phyloP scores from a whole-genome alignment of 2,113 vertebrate species.

The Trinectes maculatus region DNA sequence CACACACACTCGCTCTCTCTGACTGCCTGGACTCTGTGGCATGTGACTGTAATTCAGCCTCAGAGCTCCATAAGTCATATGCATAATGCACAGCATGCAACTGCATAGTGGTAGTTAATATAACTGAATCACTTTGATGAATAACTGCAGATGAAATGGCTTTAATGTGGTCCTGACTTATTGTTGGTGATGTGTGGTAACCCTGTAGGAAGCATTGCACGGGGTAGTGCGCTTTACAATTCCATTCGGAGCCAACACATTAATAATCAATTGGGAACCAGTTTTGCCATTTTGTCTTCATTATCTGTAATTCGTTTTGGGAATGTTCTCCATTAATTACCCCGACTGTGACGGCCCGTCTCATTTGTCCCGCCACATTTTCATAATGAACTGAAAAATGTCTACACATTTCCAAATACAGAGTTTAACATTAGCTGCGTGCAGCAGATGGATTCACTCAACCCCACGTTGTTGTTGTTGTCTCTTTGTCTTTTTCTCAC shows the following conservation, averaged over 20 bases:
- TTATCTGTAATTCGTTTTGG: slow-evolving; percentile 50
- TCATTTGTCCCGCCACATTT: slow-evolving; percentile 7
- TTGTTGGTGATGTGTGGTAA: slow-evolving; percentile 55
- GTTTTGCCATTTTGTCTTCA: slow-evolving; percentile 63
- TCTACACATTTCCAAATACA: neutral
- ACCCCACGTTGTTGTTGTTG: no score
- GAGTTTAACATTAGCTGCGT: no score
- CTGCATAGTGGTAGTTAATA: slow-evolving; percentile 58
- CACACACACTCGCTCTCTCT: slow-evolving; percentile 3
- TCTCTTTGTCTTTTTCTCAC: no score
- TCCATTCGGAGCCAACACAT: slow-evolving; percentile 41
- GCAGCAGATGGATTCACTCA: no score
- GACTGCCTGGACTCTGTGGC: slow-evolving; percentile 43
- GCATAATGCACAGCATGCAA: slow-evolving; percentile 62
- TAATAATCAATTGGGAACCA: slow-evolving; percentile 55
- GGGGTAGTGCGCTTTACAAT: slow-evolving; percentile 39
- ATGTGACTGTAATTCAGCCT: slow-evolving; percentile 63
- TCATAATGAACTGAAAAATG: neutral
- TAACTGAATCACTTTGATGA: slow-evolving; percentile 74
- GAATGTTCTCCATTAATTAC: slow-evolving; percentile 9
- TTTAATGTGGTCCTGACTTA: slow-evolving; percentile 71
- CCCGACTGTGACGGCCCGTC: neutral
- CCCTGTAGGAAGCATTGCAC: slow-evolving; percentile 45
- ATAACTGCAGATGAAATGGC: slow-evolving; percentile 70
- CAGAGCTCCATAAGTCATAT: slow-evolving; percentile 67